phyloP scores from a whole-genome alignment of 1,140 invertebrate species.

The Andricus grossulariae region DNA sequence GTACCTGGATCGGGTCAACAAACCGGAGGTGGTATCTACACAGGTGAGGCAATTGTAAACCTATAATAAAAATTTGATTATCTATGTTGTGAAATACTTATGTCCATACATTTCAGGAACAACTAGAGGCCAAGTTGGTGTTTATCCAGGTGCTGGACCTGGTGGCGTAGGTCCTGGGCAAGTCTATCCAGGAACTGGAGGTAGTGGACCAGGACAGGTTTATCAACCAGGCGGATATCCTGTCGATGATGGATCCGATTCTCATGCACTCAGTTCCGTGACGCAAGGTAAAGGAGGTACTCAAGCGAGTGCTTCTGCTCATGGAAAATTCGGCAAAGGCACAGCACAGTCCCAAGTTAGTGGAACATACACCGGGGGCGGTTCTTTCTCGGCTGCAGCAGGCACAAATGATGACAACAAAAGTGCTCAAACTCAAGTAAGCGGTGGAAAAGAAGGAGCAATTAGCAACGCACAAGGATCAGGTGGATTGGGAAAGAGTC shows the following conservation, averaged over 20 bases:
- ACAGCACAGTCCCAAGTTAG: constrained; percentile 87
- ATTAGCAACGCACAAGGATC: constrained; percentile 84
- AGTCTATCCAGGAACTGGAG: neutral
- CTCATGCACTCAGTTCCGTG: constrained; percentile 84
- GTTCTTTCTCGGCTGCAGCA: constrained; percentile 88
- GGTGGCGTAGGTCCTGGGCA: neutral
- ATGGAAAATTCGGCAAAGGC: constrained; percentile 83
- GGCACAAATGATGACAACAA: constrained; percentile 85
- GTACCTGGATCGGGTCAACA: neutral
- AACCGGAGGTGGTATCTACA: constrained; percentile 26
- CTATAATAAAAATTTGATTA: no score
- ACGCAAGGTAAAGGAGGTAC: constrained; percentile 81
- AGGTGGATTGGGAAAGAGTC: constrained; percentile 84
- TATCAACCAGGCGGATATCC: constrained; percentile 32
- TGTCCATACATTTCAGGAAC: neutral
- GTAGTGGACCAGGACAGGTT: constrained; percentile 8
- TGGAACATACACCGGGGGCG: constrained; percentile 84
- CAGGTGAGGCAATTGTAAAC: no score
- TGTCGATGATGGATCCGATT: constrained; percentile 80
- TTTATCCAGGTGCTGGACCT: constrained; percentile 8
- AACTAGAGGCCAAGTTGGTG: neutral
- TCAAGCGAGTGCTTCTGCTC: constrained; percentile 83
- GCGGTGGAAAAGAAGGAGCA: constrained; percentile 84
- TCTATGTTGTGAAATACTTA: no score
- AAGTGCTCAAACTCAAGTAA: constrained; percentile 83